These are phyloP conservation scores for Odontomachus brunneus DNA, from an alignment of 1,140 invertebrate species.

Conservation along the genomic window DNA sequence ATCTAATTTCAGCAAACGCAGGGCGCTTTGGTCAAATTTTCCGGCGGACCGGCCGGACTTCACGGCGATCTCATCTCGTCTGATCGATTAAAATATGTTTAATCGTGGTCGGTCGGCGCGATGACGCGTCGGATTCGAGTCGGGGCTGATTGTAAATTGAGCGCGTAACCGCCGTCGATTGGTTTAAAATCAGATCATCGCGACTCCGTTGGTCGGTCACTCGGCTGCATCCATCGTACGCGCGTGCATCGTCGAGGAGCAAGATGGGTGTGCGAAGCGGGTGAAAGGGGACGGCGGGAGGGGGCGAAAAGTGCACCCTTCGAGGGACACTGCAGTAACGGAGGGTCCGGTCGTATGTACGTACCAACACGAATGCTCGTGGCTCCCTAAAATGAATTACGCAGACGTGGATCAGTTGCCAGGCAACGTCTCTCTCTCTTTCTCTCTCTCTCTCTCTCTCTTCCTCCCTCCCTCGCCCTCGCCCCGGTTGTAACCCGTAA, in stretches of 20 bases:
- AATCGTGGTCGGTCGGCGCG: conserved; percentile 59
- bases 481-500: conserved; percentile 52
- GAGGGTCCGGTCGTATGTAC: conserved; percentile 44
- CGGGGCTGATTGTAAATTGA: conserved; percentile 84
- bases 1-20: conserved; percentile 12
- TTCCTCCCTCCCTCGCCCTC: conserved; percentile 16
- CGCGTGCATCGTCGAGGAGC: conserved; percentile 65
- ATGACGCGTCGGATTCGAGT: conserved; percentile 75
- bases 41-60: conserved; percentile 31
- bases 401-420: conserved; percentile 73
- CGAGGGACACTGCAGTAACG: conserved; percentile 44
- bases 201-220: conserved; percentile 74
- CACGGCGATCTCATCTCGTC: conserved; percentile 47
- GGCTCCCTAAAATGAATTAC: conserved; percentile 77
- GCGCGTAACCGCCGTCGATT: conserved; percentile 84
- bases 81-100: conserved; percentile 75
- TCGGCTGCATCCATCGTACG: conserved; percentile 71
- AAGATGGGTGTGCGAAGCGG: conserved; percentile 14
- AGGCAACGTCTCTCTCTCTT: conserved; percentile 65
- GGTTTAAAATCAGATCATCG: conserved; percentile 85
- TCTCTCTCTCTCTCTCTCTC: conserved; percentile 16
- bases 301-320: conserved; percentile 59
- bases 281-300: background rate
- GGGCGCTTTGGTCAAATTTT: conserved; percentile 54
- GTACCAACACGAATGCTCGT: conserved; percentile 42